Percentiles rank a stretch among this genome's conserved stretches.
Conservation (phyloP, 2,113 vertebrate species). For the Gasterosteus aculeatus region DNA sequence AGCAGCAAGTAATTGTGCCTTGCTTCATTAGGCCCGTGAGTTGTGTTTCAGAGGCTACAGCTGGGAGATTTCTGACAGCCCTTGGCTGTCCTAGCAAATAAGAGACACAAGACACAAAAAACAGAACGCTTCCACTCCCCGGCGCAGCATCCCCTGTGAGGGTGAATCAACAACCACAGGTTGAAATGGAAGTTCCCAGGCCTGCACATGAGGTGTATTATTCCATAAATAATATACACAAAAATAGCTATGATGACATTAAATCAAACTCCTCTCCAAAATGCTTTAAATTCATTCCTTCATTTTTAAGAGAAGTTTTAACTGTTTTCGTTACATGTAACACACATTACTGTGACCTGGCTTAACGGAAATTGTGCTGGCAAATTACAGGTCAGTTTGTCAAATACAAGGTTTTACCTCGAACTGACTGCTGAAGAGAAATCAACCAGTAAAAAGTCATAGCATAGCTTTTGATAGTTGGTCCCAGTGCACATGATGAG, state of each 20-base stretch:
- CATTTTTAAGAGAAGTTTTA: neutral
- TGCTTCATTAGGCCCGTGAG: slow-evolving; percentile 79
- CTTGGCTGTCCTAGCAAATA: slow-evolving; percentile 62
- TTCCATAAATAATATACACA: slow-evolving; percentile 12
- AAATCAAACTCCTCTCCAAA: neutral
- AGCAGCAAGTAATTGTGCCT: slow-evolving; percentile 69
- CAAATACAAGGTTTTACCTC: neutral
- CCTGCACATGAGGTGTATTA: neutral
- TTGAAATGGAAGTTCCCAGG: slow-evolving; percentile 19
- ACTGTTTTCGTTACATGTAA: neutral
- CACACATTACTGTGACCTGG: neutral
- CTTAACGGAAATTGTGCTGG: neutral
- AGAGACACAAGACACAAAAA: slow-evolving; percentile 58
- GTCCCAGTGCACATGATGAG: neutral
- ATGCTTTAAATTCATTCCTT: neutral
- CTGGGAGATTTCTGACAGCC: slow-evolving; percentile 71
- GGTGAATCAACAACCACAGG: slow-evolving; percentile 41
- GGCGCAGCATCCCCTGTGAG: slow-evolving; percentile 44
- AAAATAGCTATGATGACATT: slow-evolving; percentile 14
- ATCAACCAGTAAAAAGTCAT: neutral
- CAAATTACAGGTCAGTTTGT: neutral
- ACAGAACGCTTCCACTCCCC: slow-evolving; percentile 55
- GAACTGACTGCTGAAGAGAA: neutral
- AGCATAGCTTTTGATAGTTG: neutral
- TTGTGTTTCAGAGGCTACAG: slow-evolving; percentile 72